Conservation (phyloP, 2,113 vertebrate genomes). For the Corythornis cristatus region DNA sequence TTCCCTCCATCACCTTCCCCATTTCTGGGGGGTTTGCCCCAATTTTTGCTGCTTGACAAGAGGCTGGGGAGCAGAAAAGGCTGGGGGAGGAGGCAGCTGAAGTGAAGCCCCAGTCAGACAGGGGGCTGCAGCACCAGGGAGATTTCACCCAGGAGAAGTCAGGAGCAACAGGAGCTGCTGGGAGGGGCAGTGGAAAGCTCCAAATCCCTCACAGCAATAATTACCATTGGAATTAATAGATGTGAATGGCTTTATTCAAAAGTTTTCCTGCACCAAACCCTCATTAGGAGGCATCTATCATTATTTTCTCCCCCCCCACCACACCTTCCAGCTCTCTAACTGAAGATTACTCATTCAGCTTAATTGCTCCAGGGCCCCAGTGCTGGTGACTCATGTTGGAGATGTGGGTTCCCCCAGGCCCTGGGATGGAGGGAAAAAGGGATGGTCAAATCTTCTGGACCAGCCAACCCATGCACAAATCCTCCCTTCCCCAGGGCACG, state of each 20-base stretch:
- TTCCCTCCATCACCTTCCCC: fast-evolving
- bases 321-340: background rate
- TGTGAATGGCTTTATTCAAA: background rate
- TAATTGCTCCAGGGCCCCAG: background rate
- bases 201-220: background rate
- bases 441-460: background rate
- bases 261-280: background rate
- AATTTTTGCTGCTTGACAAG: background rate
- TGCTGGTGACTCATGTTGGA: background rate
- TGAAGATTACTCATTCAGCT: slow-evolving; percentile 14
- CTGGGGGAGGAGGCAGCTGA: fast-evolving
- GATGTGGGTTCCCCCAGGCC: background rate
- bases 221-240: slow-evolving; percentile 4
- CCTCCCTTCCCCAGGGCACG: fast-evolving
- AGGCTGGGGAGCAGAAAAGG: background rate
- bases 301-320: background rate
- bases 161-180: background rate
- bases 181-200: background rate
- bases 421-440: background rate
- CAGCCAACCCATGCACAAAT: background rate
- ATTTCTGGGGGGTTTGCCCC: fast-evolving
- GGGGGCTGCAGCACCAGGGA: background rate
- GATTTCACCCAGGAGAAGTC: too few relatives aligned
- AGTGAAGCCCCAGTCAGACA: fast-evolving
- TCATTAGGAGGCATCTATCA: background rate